Evolutionary conservation across 2,888 invertebrate species (phyloP), one percentile per base, ranked within the genome.

Genomic region (Serripes groenlandicus): DNA sequence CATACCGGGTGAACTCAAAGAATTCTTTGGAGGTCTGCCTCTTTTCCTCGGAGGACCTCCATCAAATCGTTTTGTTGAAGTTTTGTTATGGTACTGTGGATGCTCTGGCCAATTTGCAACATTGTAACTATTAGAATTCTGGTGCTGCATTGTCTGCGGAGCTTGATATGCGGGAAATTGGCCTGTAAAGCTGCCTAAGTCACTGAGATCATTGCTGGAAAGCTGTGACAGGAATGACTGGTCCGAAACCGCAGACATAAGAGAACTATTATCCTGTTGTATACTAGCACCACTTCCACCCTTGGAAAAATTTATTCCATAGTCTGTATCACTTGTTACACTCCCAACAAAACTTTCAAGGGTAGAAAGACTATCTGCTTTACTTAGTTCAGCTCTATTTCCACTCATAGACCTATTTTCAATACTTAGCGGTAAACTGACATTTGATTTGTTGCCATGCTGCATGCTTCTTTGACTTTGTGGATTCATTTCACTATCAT

Each of bases 261-360:
- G n/a, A 28, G 73, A 42, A 5, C 28, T 28, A 42, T 9, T 76
- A 21, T 62, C 62, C 28, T 35, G 34, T 18, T 37, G 66, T 32
- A 62, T 1, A 11, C 34, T 34, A 11, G 28, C n/a, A n/a, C 18
- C 18, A 26, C 1, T 32, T 42, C 58, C 56, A n/a, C 75, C 69
- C 64, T 85, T 85, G 30, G 73, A 37, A 34, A 85, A 85, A 34
- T 82, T 79, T 21, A 85, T 82, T 26, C 85, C 85, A 82, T 79
- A 85, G 54, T 77, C 71, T n/a, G 78, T 54, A 49, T 78, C 84
- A 76, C 80, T 81, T 32, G 74, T 75, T 15, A 88, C 88, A 82
- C 86, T 86, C 2, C 83, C 82, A 18, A 88, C 88, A 77, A 88
- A 82, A 52, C 60, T 78, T 56, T 82, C 78, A 35, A 88, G 75